These are phyloP conservation scores for Melipona beecheii DNA, from an alignment of 2,888 invertebrate species.

Conservation along the genomic window DNA sequence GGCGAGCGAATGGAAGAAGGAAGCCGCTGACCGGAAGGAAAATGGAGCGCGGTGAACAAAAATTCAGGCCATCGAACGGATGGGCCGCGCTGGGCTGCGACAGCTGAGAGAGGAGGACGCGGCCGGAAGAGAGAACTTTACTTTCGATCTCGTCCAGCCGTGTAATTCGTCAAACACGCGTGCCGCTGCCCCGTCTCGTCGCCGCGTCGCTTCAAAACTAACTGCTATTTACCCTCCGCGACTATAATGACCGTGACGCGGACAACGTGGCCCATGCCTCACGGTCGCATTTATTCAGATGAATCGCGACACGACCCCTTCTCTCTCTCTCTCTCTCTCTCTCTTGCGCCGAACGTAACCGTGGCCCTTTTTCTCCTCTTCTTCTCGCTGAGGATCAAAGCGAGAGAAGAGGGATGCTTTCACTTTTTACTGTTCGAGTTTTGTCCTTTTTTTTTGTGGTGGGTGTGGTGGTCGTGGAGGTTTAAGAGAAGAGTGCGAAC, in stretches of 20 bases:
- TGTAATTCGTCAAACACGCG: conserved; percentile 58
- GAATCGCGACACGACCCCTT: conserved; percentile 2
- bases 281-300: conserved; percentile 54
- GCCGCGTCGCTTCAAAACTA: conserved; percentile 55
- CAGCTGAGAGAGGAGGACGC: conserved; percentile 26
- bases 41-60: conserved; percentile 27
- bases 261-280: conserved; percentile 49
- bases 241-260: conserved; percentile 44
- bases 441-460: background rate
- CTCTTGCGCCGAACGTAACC: background rate
- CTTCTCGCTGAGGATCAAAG: background rate
- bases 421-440: background rate
- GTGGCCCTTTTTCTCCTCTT: background rate
- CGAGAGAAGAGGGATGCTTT: conserved; percentile 4
- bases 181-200: conserved; percentile 23
- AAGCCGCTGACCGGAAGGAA: conserved; percentile 16
- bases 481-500: background rate
- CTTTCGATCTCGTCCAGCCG: conserved; percentile 67
- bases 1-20: background rate
- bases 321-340: background rate
- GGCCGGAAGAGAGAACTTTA: conserved; percentile 47
- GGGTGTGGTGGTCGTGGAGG: background rate
- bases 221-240: conserved; percentile 55
- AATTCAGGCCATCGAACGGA: conserved; percentile 47
- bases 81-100: background rate